Conservation (phyloP, 2,113 vertebrate species). For the Festucalex cinctus region DNA sequence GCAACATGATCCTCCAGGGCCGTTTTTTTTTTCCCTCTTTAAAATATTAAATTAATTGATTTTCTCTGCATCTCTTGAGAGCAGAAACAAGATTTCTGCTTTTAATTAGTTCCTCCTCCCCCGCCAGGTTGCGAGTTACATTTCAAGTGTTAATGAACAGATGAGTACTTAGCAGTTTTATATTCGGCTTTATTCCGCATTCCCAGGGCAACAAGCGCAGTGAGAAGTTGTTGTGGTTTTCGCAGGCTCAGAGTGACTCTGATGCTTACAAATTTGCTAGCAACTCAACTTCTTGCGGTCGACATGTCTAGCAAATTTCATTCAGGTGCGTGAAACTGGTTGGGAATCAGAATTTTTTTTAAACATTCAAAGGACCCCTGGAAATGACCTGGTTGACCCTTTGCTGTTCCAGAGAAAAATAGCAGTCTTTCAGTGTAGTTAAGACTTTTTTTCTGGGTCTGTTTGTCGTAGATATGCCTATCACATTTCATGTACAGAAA, state of each 20-base stretch:
- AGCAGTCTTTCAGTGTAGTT: too few species aligned
- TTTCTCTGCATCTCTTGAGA: constrained; percentile 3
- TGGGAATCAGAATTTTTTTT: too few species aligned
- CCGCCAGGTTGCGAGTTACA: constrained; percentile 14
- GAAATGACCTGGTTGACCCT: too few species aligned
- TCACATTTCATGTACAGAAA: background rate
- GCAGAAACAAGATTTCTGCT: constrained; percentile 16
- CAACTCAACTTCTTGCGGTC: too few species aligned
- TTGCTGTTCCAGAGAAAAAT: too few species aligned
- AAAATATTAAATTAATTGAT: background rate
- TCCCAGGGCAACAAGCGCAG: background rate
- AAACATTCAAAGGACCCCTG: too few species aligned
- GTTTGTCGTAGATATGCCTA: background rate
- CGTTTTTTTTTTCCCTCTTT: background rate
- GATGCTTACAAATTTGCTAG: background rate
- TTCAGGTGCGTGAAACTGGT: too few species aligned
- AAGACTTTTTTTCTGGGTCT: too few species aligned
- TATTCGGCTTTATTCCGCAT: constrained; percentile 2
- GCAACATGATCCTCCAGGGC: background rate
- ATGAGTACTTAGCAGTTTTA: constrained; percentile 3
- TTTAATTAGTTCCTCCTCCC: constrained; percentile 30
- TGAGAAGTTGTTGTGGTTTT: background rate
- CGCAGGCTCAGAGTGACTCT: background rate
- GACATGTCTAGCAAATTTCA: too few species aligned
- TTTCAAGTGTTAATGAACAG: constrained; percentile 29